Evolutionary conservation across 1,140 invertebrate species (phyloP), one percentile per base, ranked within the genome.

Genomic region (Phymastichus coffea): DNA sequence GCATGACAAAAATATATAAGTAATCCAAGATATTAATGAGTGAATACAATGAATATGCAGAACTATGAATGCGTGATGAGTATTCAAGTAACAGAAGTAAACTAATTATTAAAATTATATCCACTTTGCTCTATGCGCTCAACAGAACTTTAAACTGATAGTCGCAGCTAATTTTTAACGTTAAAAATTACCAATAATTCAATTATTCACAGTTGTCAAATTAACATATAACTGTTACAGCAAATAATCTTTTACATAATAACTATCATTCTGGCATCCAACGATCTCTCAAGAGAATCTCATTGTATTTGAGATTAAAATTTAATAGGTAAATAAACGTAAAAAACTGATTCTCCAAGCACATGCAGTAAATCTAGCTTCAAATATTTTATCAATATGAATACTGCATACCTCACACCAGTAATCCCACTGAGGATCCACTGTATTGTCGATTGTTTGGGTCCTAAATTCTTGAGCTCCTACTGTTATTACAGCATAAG

Each of bases 341-440:
- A 20, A 44, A 55, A 55, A 48, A 51, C 26, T 12, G 17, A 44
- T 28, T 46, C 12, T 40, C n/a, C n/a, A 70, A 70, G 67, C 67
- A 56, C 73, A 70, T 76, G 75, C 73, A 68, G 66, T 67, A 63
- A 64, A 66, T 59, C 10, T 52, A 30, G 46, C 43, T 51, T 20
- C 43, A 47, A 53, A 54, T 26, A 48, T 64, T 40, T 61, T 7
- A 26, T 28, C 19, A 54, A 56, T 48, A 54, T 56, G 48, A 55
- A 63, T 17, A 22, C 62, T 58, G 68, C 81, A 82, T 84, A 94
- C 93, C 89, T 95, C 93, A 71, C 92, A 95, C 88, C 90, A 92
- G 76, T 81, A 94, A 74, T 95, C 92, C 95, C 95, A 98, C 67
- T 92, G 90, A 14, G 95, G 95, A 82, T 94, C 90, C 10, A 97